Base-by-base conservation (phyloP, 1,140 invertebrate genomes). In the Drosophila tristis region DNA sequence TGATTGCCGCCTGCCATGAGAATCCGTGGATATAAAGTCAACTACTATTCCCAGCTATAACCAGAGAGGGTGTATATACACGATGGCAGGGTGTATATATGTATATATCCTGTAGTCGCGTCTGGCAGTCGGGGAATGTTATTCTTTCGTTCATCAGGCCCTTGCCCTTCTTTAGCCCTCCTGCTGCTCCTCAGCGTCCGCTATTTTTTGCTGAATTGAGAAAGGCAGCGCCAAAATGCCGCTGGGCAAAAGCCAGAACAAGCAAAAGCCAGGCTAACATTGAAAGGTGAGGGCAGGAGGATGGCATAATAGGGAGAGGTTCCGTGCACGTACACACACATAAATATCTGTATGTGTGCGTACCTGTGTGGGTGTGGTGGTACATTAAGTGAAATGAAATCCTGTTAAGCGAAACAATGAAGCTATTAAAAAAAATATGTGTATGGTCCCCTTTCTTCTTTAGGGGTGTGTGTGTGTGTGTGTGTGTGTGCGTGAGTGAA, bases 361-460 rank as follows among this genome's bases (percentile, higher is more conserved):
- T 3, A 25, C 23, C 2, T 53, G 39, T 55, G n/a, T 59, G 29
- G 15, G 45, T 26, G 64, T 65, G 81, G 68, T 72, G 64, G 68
- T 78, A 70, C 74, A 87, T 87, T 86, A 87, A 86, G 82, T 82
- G 78, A 86, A 86, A 86, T 87, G 70, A 86, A 86, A 86, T 87
- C 82, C 82, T 87, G 82, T 86, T 86, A 86, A 75, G 66, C 76
- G 71, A 86, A 86, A 86, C 82, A 86, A 86, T 86, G 82, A 87
- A 86, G 82, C 82, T 87, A 86, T 86, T 86, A 86, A 86, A 87
- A 85, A 80, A 71, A 81, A 67, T 67, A 71, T 60, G 54, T 63
- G 54, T 63, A 51, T 56, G 70, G 16, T 16, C 1, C 62, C 11
- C 35, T n/a, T 20, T 25, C 42, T 49, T 15, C 43, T 8, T 11